These are phyloP conservation scores for Liparis tanakae DNA, from an alignment of 2,797 vertebrate species.

Conservation along the genomic window DNA sequence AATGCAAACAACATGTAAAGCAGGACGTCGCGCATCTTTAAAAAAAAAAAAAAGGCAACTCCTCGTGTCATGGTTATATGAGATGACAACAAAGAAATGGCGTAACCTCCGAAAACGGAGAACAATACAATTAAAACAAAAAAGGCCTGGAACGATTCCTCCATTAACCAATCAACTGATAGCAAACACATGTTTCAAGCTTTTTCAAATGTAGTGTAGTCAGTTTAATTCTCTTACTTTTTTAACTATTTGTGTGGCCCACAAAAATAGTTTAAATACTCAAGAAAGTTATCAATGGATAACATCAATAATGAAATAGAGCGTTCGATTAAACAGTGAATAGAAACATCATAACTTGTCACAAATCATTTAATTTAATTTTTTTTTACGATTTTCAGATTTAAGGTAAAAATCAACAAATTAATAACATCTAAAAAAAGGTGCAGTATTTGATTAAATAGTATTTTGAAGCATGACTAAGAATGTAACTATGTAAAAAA, in stretches of 20 bases:
- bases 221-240: no score
- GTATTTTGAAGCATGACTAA: background rate
- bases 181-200: no score
- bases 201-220: no score
- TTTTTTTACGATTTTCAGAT: no score
- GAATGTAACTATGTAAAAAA: background rate
- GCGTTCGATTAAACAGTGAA: background rate
- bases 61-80: background rate
- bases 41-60: conserved; percentile 14
- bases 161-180: no score
- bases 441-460: background rate
- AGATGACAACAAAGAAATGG: background rate
- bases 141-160: no score
- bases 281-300: background rate
- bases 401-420: background rate
- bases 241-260: background rate
- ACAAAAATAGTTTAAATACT: background rate
- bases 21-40: conserved; percentile 1
- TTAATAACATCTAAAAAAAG: background rate
- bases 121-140: background rate
- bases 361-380: background rate
- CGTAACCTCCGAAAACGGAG: conserved; percentile 15
- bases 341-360: background rate
- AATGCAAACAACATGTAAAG: conserved; percentile 48
- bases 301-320: background rate